phyloP scores from a whole-genome alignment of 2,888 invertebrate genomes.

The Acronicta aceris region DNA sequence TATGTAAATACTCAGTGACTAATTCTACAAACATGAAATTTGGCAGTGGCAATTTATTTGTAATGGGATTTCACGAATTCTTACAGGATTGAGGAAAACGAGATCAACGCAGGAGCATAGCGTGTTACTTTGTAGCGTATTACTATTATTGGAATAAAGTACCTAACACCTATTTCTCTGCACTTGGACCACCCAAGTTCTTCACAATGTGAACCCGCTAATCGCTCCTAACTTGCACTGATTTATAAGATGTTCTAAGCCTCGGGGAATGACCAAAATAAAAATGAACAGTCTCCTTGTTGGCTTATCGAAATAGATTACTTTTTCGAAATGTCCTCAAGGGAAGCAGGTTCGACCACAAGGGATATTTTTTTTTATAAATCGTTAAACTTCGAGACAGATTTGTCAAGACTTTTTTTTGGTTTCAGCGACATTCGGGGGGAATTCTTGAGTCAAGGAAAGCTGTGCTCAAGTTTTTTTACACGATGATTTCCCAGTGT shows the following conservation, averaged over 20 bases:
- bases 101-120: too few species aligned
- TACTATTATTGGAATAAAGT: too few species aligned
- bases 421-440: constrained; percentile 53
- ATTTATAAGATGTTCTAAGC: constrained; percentile 78
- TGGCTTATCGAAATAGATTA: constrained; percentile 88
- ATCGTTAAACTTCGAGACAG: constrained; percentile 68
- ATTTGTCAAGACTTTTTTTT: constrained; percentile 59
- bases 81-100: too few species aligned
- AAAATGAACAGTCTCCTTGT: constrained; percentile 86
- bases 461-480: constrained; percentile 52
- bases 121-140: too few species aligned
- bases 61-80: too few species aligned
- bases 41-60: too few species aligned
- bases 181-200: neutral
- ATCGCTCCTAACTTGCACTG: constrained; percentile 57
- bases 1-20: too few species aligned
- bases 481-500: constrained; percentile 69
- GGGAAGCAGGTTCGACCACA: constrained; percentile 67
- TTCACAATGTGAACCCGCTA: constrained; percentile 26
- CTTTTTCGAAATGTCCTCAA: constrained; percentile 83
- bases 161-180: neutral
- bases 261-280: constrained; percentile 86
- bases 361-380: constrained; percentile 72
- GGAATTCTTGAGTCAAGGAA: constrained; percentile 44
- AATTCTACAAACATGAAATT: too few species aligned